phyloP scores from a whole-genome alignment of 1,140 invertebrate species.

The Plectrocnemia conspersa region DNA sequence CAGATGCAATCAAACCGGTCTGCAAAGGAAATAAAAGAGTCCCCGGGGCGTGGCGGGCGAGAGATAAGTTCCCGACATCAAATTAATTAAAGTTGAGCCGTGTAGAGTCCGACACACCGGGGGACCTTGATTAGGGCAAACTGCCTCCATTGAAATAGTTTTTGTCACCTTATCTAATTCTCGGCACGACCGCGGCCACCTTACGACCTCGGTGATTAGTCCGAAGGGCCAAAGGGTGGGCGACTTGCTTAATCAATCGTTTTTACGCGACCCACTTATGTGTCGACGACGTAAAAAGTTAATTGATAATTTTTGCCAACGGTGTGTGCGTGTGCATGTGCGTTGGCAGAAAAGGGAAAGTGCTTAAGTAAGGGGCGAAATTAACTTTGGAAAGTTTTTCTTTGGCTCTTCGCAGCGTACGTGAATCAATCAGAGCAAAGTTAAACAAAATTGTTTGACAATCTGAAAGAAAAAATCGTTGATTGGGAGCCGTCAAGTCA shows the following conservation, averaged over 20 bases:
- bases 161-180: constrained; percentile 26
- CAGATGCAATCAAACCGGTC: constrained; percentile 4
- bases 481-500: too few relatives aligned
- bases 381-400: too few relatives aligned
- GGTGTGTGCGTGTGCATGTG: too few relatives aligned
- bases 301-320: too few relatives aligned
- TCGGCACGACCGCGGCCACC: neutral
- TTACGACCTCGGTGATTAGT: neutral
- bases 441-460: too few relatives aligned
- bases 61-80: constrained; percentile 17
- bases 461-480: too few relatives aligned
- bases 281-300: too few relatives aligned
- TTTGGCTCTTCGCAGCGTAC: too few relatives aligned
- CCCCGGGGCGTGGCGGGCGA: neutral
- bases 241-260: constrained; percentile 4
- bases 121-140: constrained; percentile 17
- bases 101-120: neutral
- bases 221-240: neutral
- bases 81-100: constrained; percentile 21
- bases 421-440: too few relatives aligned
- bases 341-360: too few relatives aligned
- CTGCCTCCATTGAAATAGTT: constrained; percentile 21
- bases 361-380: too few relatives aligned
- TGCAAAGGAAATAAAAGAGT: constrained; percentile 2
- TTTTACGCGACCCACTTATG: neutral